Evolutionary conservation across 2,797 vertebrate species (phyloP).

Genomic region (Onychomys arenicola): DNA sequence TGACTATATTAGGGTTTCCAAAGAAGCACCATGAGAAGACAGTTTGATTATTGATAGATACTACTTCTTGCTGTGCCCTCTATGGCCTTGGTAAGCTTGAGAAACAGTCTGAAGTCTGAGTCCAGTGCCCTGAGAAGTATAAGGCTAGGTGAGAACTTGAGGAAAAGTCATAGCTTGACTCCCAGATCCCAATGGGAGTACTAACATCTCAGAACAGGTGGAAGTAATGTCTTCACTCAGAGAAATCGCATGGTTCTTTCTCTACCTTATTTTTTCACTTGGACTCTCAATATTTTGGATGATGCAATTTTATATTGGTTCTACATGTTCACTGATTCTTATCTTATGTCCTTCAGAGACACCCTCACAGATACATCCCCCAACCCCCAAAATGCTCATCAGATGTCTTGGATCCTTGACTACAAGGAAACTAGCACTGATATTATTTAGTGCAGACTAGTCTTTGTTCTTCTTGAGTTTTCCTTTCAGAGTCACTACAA

Average conservation of each 20-base stretch:
- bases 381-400: too few species aligned
- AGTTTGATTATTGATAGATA: not conserved
- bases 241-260: not conserved
- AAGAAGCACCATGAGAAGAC: not conserved
- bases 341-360: too few species aligned
- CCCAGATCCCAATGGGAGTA: not conserved
- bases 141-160: too few species aligned
- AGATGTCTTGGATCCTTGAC: too few species aligned
- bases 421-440: not conserved
- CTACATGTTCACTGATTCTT: too few species aligned
- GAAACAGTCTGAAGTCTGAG: not conserved
- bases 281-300: rapidly evolving
- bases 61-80: not conserved
- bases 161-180: not conserved
- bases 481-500: not conserved
- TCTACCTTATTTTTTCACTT: not conserved
- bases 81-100: not conserved
- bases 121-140: not conserved
- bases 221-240: not conserved
- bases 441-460: not conserved
- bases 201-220: not conserved
- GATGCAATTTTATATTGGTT: rapidly evolving
- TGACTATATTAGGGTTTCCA: not conserved
- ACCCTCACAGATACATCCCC: too few species aligned
- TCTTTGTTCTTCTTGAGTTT: not conserved